Conservation (phyloP, 2,113 vertebrate genomes). For the Lipophrys pholis region DNA sequence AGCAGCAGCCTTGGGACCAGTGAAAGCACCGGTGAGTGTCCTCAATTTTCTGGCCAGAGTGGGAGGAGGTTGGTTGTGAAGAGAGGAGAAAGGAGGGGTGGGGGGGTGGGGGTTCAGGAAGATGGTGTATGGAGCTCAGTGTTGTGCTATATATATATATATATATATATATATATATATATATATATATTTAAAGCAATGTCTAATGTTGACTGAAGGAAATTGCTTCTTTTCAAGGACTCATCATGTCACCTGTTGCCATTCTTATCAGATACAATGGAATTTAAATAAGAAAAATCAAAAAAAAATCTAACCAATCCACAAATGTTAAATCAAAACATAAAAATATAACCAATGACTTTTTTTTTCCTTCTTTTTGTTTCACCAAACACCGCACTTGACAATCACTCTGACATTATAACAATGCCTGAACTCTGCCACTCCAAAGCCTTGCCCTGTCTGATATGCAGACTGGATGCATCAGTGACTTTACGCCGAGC, state of each 20-base stretch:
- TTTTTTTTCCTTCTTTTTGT: constrained; percentile 17
- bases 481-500: constrained; percentile 53
- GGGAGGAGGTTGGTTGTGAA: constrained; percentile 75
- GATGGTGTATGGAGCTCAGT: constrained; percentile 52
- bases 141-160: constrained; percentile 5
- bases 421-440: constrained; percentile 10
- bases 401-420: constrained; percentile 13
- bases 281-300: neutral
- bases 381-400: neutral
- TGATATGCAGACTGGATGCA: constrained; percentile 33
- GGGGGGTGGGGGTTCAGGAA: constrained; percentile 54
- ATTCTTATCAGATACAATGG: neutral
- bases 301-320: neutral
- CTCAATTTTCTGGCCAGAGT: constrained; percentile 73
- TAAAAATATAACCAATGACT: neutral
- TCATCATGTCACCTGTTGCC: constrained; percentile 28
- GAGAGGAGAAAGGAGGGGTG: constrained; percentile 46
- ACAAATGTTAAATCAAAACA: neutral
- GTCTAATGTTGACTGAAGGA: neutral
- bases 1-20: constrained; percentile 55
- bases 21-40: constrained; percentile 77
- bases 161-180: neutral
- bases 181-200: neutral
- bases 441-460: constrained; percentile 15
- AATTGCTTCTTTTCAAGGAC: neutral